phyloP scores from a whole-genome alignment of 2,113 vertebrate genomes.

The Hyla sarda region DNA sequence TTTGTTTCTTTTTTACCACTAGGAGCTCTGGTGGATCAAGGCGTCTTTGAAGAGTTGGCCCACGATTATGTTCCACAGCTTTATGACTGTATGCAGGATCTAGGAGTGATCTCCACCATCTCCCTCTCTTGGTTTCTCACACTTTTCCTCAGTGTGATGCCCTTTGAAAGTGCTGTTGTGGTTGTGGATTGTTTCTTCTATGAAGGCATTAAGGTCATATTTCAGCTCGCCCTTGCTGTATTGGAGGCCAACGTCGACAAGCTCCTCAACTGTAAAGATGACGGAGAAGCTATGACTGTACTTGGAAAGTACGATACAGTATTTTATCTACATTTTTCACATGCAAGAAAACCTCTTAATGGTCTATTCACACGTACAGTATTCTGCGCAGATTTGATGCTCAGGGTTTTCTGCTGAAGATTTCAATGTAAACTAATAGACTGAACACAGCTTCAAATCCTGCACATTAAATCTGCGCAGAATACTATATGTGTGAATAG shows the following conservation, averaged over 20 bases:
- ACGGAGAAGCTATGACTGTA: constrained; percentile 98
- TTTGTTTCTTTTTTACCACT: constrained; percentile 31
- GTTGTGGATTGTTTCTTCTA: constrained; percentile 99
- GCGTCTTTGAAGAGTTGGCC: constrained; percentile 95
- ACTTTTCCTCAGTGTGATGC: constrained; percentile 97
- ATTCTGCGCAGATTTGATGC: no score
- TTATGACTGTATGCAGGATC: constrained; percentile 98
- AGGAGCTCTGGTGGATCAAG: constrained; percentile 97
- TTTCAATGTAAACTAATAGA: no score
- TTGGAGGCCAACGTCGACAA: constrained; percentile 95
- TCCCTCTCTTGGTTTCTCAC: constrained; percentile 99
- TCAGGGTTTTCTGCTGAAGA: no score
- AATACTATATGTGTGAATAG: no score
- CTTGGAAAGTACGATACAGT: constrained; percentile 83
- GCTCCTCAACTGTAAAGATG: constrained; percentile 94
- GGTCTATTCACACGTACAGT: no score
- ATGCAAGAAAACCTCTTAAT: no score
- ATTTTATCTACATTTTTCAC: not conserved
- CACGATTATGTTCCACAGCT: constrained; percentile 94
- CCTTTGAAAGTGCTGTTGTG: constrained; percentile 96
- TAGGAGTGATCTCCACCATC: constrained; percentile 97
- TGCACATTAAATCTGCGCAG: no score
- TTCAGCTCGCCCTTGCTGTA: constrained; percentile 94
- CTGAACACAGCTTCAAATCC: no score
- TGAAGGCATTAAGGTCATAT: constrained; percentile 99